Evolutionary conservation across 2,888 invertebrate genomes (phyloP).

Genomic region (Hypena proboscidalis): DNA sequence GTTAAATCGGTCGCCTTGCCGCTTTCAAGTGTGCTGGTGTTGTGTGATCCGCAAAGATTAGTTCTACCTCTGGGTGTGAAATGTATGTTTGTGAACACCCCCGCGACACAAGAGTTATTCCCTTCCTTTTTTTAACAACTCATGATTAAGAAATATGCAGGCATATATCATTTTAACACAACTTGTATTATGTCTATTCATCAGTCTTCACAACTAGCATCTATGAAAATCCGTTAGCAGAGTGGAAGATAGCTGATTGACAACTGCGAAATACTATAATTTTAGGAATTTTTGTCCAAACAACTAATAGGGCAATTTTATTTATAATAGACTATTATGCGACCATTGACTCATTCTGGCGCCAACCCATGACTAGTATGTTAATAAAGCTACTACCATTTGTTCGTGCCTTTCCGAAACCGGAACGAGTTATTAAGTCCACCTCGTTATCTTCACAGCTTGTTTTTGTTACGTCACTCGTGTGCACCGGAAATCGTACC

Average conservation of each 20-base stretch:
- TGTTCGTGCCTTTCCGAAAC: constrained; percentile 38
- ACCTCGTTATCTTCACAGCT: constrained; percentile 47
- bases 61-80: no score
- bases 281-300: constrained; percentile 43
- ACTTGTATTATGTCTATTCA: no score
- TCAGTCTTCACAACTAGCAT: no score
- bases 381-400: constrained; percentile 58
- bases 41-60: no score
- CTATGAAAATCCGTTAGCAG: no score
- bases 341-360: constrained; percentile 64
- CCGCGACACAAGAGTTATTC: no score
- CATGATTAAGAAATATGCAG: no score
- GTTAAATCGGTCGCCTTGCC: no score
- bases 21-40: no score
- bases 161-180: no score
- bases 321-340: constrained; percentile 54
- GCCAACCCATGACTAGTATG: constrained; percentile 65
- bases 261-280: constrained; percentile 19
- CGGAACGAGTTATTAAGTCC: constrained; percentile 50
- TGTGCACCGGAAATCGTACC: constrained; percentile 70
- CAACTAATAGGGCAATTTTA: constrained; percentile 55
- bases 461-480: constrained; percentile 55
- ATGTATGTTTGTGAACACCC: no score
- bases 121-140: no score
- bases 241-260: constrained; percentile 4